Evolutionary conservation across 2,113 vertebrate species (phyloP).

Genomic region (Hypanus sabinus): DNA sequence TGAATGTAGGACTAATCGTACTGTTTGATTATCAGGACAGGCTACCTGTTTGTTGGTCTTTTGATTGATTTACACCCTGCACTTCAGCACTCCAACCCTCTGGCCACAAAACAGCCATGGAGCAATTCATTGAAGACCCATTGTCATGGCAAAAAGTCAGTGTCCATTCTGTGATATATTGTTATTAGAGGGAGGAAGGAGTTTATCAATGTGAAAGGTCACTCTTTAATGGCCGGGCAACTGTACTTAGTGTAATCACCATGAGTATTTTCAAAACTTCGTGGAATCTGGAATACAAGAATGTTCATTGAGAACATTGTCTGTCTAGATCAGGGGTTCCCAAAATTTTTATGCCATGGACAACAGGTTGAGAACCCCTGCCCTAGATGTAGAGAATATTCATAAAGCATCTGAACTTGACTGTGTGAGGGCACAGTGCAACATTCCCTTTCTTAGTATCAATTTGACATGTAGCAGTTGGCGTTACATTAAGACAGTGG

Average conservation of each 20-base stretch:
- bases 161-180: not conserved
- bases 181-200: not conserved
- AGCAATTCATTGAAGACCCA: not conserved
- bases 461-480: not conserved
- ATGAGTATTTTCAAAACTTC: too few relatives aligned
- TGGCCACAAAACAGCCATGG: not conserved
- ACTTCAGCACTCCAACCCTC: not conserved
- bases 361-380: too few relatives aligned
- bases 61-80: not conserved
- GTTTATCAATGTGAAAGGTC: not conserved
- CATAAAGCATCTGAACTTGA: not conserved
- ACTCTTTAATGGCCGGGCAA: too few relatives aligned
- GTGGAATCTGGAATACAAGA: too few relatives aligned
- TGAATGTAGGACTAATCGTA: too few relatives aligned
- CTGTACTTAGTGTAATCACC: too few relatives aligned
- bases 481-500: not conserved
- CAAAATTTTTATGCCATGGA: too few relatives aligned
- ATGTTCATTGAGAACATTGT: not conserved
- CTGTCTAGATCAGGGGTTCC: not conserved
- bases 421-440: not conserved
- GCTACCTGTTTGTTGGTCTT: not conserved
- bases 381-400: not conserved
- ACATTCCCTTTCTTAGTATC: not conserved
- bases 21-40: not conserved
- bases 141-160: not conserved